Conservation (phyloP, 2,888 invertebrate genomes). For the Pachydiplax longipennis region DNA sequence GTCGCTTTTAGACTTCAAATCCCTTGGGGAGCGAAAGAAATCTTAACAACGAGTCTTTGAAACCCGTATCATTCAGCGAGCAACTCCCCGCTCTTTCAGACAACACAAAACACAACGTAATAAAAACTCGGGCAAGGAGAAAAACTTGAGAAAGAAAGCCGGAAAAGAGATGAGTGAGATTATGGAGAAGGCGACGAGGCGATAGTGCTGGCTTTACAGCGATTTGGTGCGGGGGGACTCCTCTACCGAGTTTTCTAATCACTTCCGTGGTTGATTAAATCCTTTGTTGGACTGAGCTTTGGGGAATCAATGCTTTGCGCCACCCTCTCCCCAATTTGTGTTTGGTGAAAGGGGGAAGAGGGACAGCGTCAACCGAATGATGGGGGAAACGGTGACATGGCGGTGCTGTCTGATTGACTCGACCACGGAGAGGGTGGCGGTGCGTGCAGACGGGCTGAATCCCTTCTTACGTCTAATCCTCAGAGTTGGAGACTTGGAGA, state of each 20-base stretch:
- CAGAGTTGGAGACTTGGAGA: too few species aligned
- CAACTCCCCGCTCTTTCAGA: neutral
- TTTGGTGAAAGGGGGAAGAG: neutral
- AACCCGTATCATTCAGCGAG: too few species aligned
- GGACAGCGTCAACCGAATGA: neutral
- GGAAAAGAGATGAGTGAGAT: neutral
- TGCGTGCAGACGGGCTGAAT: neutral
- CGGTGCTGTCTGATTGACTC: neutral
- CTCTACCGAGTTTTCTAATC: constrained; percentile 16
- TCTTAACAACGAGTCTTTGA: too few species aligned
- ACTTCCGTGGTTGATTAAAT: constrained; percentile 38
- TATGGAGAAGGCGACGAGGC: neutral
- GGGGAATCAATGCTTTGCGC: constrained; percentile 9
- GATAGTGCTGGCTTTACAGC: neutral
- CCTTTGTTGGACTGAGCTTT: constrained; percentile 12
- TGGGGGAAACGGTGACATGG: neutral
- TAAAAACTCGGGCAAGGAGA: neutral
- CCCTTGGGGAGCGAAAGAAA: too few species aligned
- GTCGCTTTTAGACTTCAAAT: too few species aligned
- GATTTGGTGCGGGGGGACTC: neutral
- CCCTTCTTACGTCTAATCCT: too few species aligned
- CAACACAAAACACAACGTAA: neutral
- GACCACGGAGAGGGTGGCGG: neutral
- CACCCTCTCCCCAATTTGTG: neutral
- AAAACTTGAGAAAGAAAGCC: neutral